Evolutionary conservation across 2,888 invertebrate species (phyloP), one percentile per base, ranked within the genome.

Genomic region (Limnephilus marmoratus): DNA sequence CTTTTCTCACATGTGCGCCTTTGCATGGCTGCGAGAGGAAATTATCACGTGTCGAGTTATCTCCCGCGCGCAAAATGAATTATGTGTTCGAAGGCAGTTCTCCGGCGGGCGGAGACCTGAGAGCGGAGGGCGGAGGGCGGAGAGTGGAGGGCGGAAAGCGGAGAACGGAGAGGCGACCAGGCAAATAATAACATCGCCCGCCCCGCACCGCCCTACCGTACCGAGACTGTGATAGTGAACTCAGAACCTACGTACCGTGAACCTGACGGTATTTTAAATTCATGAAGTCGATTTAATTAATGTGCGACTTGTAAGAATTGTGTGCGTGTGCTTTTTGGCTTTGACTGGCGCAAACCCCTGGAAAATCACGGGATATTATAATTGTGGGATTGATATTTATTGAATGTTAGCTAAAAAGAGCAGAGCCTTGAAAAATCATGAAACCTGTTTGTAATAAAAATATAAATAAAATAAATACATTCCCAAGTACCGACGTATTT

Each of bases 21-120:
- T 68, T 9, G 24, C 68, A 68, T n/a, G 68, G 24, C 68, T 68
- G 68, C 68, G 24, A 68, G n/a, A 68, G 68, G 68, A 68, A 68
- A 68, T 68, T 68, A 68, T 68, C 83, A 15, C 37, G 34, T 83
- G 37, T 83, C 37, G 34, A 24, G 83, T 83, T 83, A 83, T 83
- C 83, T 83, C 24, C 34, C 37, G 83, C 37, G 83, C 34, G 37
- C 83, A 37, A 41, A 41, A 41, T 83, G 83, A 83, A n/a, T 83
- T 83, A 83, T 34, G 83, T 41, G 34, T 41, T 34, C 37, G 83
- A n/a, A 68, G 68, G 68, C 68, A 68, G 68, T 68, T 68, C 68
- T 68, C 68, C 9, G 68, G 68, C 68, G n/a, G 68, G 68, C 24
- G 24, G 68, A 24, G 68, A 9, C 9, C n/a, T 24, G 24, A 68